These are phyloP conservation scores for Poecilia picta DNA, from an alignment of 2,797 vertebrate genomes.

Conservation along the genomic window DNA sequence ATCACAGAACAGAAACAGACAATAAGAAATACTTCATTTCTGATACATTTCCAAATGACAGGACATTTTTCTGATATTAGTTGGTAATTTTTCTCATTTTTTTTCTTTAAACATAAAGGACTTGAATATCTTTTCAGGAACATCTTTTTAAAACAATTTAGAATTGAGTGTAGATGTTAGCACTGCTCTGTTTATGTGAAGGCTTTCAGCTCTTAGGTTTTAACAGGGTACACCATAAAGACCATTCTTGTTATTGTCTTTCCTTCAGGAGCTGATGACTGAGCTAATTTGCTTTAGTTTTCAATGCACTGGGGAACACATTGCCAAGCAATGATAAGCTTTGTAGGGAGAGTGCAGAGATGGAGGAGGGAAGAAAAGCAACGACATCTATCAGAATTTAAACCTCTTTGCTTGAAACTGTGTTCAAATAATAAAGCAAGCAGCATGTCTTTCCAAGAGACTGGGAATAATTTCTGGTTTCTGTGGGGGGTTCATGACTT, in stretches of 20 bases:
- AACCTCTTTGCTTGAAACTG: slow-evolving; percentile 94
- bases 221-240: slow-evolving; percentile 91
- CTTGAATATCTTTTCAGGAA: slow-evolving; percentile 15
- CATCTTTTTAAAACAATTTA: slow-evolving; percentile 45
- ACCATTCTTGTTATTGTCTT: slow-evolving; percentile 96
- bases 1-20: neutral
- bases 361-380: slow-evolving; percentile 81
- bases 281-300: slow-evolving; percentile 99
- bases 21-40: neutral
- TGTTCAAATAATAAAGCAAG: slow-evolving; percentile 94
- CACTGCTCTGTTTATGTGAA: slow-evolving; percentile 70
- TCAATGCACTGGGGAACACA: slow-evolving; percentile 95
- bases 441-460: slow-evolving; percentile 92
- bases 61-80: neutral
- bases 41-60: slow-evolving; percentile 18
- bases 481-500: slow-evolving; percentile 88
- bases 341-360: slow-evolving; percentile 85
- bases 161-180: slow-evolving; percentile 62
- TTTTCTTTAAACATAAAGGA: neutral
- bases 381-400: slow-evolving; percentile 93
- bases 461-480: slow-evolving; percentile 95
- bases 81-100: neutral
- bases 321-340: slow-evolving; percentile 96
- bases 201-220: slow-evolving; percentile 74
- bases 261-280: slow-evolving; percentile 96